phyloP scores from a whole-genome alignment of 1,140 invertebrate species.

The Adelges cooleyi region DNA sequence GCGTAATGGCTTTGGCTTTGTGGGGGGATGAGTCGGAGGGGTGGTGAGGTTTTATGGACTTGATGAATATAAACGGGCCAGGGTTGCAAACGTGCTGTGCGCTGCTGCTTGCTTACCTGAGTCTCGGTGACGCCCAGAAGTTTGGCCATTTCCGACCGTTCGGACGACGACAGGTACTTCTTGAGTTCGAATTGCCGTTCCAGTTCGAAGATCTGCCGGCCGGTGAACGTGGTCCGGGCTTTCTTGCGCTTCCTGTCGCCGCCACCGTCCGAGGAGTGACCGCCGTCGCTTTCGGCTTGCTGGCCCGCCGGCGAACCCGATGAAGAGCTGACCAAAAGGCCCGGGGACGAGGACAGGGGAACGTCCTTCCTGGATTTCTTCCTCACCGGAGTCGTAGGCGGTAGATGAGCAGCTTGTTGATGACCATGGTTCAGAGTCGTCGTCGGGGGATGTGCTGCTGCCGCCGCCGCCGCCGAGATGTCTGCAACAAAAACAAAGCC shows the following conservation, averaged over 20 bases:
- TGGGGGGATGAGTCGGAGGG: no score
- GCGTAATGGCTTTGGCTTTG: no score
- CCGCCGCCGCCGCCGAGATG: neutral
- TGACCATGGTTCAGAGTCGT: neutral
- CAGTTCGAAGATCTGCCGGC: constrained; percentile 88
- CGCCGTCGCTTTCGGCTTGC: constrained; percentile 28
- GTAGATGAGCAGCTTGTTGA: no score
- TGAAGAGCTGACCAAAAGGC: constrained; percentile 14
- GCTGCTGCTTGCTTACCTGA: constrained; percentile 78
- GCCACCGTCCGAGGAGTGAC: constrained; percentile 41
- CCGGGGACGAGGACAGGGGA: constrained; percentile 9
- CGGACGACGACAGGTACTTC: constrained; percentile 91
- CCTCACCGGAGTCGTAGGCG: neutral
- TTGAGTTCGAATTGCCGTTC: constrained; percentile 92
- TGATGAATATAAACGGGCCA: no score
- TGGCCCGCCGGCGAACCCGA: constrained; percentile 22
- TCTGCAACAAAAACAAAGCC: no score
- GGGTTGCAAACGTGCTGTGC: no score
- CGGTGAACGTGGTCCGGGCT: constrained; percentile 87
- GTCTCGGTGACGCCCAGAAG: constrained; percentile 88
- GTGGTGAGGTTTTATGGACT: no score
- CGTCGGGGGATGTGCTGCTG: neutral
- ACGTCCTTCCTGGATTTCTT: constrained; percentile 14
- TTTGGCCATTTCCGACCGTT: constrained; percentile 86
- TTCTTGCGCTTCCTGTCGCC: constrained; percentile 77